Evolutionary conservation across 2,888 invertebrate genomes (phyloP).

Genomic region (Aethes cnicana): DNA sequence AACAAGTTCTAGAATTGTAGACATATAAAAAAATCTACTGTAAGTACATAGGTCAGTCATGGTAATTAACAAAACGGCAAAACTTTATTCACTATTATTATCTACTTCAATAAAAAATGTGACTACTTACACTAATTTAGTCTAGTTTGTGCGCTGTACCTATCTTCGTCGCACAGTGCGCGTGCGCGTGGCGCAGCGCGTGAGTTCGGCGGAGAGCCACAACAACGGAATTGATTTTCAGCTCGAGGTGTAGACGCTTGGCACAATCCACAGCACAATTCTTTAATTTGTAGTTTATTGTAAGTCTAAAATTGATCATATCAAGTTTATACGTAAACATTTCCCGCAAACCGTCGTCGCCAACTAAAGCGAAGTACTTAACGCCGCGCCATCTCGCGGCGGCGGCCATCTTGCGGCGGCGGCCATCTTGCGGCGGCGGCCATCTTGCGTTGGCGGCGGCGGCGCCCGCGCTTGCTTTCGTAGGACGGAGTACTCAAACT

Average conservation of each 20-base stretch:
- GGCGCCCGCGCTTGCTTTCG: conserved; percentile 26
- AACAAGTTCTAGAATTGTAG: no score
- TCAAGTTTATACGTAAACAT: conserved; percentile 79
- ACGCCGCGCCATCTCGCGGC: neutral
- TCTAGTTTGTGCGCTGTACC: conserved; percentile 5
- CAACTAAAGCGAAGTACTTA: conserved; percentile 44
- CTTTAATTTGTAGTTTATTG: conserved; percentile 57
- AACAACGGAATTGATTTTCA: conserved; percentile 29
- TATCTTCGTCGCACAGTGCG: conserved; percentile 16
- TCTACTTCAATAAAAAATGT: conserved; percentile 3
- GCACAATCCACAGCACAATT: conserved; percentile 30
- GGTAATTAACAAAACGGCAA: no score
- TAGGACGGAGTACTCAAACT: conserved; percentile 28
- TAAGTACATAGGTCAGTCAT: no score
- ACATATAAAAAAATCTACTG: no score
- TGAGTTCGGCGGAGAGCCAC: conserved; percentile 1
- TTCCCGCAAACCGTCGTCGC: conserved; percentile 46
- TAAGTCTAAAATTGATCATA: conserved; percentile 70
- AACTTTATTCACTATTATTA: conserved; percentile 4
- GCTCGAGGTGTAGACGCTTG: conserved; percentile 25
- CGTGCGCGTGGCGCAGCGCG: conserved; percentile 14
- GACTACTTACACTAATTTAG: conserved; percentile 13
- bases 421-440: conserved; percentile 14
- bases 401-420: conserved; percentile 1
- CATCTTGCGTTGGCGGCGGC: conserved; percentile 16